phyloP scores from a whole-genome alignment of 2,113 vertebrate species.

The Coreoperca whiteheadi region DNA sequence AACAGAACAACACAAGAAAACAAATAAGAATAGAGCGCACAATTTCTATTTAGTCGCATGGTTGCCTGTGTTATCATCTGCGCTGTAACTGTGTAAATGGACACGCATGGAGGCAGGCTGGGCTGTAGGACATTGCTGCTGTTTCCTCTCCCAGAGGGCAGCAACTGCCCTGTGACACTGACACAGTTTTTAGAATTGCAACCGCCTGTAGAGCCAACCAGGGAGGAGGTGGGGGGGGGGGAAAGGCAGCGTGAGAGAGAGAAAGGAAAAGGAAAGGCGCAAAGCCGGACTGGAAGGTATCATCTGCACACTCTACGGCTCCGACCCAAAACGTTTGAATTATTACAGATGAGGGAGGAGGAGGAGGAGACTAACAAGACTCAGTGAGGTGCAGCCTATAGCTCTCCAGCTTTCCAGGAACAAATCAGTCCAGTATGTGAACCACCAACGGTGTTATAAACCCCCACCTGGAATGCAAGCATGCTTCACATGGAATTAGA shows the following conservation, averaged over 20 bases:
- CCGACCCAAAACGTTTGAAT: constrained; percentile 58
- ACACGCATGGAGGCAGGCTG: background rate
- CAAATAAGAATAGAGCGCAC: background rate
- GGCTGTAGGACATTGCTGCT: background rate
- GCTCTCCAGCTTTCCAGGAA: constrained; percentile 31
- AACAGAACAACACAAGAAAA: background rate
- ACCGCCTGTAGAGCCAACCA: constrained; percentile 39
- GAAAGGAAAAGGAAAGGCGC: constrained; percentile 7
- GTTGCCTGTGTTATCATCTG: background rate
- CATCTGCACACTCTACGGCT: constrained; percentile 61
- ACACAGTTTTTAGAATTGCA: constrained; percentile 71
- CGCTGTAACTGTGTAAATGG: background rate
- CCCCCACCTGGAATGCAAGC: background rate
- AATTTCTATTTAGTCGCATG: background rate
- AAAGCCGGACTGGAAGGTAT: constrained; percentile 43
- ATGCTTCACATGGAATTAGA: background rate
- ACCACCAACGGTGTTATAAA: constrained; percentile 23
- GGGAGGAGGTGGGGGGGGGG: constrained; percentile 19
- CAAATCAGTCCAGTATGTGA: background rate
- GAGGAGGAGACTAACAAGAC: constrained; percentile 46
- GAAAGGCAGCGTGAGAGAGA: constrained; percentile 3
- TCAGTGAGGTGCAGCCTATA: constrained; percentile 1
- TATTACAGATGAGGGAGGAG: constrained; percentile 61
- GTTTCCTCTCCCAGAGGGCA: constrained; percentile 5
- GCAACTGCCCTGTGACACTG: constrained; percentile 63